Base-by-base conservation (phyloP, 2,888 invertebrate genomes). In the Salticus scenicus region DNA sequence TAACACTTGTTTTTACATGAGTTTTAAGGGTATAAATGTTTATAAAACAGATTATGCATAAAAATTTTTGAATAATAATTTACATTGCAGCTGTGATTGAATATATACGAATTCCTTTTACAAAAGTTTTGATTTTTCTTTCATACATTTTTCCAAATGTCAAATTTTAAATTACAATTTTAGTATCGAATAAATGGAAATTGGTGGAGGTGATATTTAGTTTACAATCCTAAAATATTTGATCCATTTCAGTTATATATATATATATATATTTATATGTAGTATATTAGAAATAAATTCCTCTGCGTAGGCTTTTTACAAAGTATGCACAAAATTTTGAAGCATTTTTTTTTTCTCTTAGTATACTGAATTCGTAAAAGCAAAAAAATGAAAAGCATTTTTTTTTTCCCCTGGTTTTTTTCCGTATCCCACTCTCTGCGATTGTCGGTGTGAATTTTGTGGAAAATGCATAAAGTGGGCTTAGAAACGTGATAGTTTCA, bases 401-500 rank as follows among this genome's bases (percentile, higher is more conserved):
- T 57, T 24, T 24, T 57, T 57, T 37, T 37, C 10, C n/a, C n/a
- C n/a, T n/a, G n/a, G n/a, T n/a, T n/a, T 37, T 37, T 37, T 37
- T 37, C 10, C 10, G 4, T 37, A 7, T 37, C 10, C 10, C 37
- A 10, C 37, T 7, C 57, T 57, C 57, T 57, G 8, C 20, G 57
- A 57, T 47, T 57, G 24, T 57, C 57, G 24, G 24, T 57, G 57
- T 24, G 57, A 57, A 57, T 57, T 57, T 57, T 57, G 57, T 57
- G 57, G 24, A 57, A 57, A 57, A 57, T 57, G 57, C 57, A 57
- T 57, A 57, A 57, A 57, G 57, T 57, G 57, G 24, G 57, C 24
- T 57, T 57, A 57, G 57, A 57, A 57, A 57, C 57, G 57, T 57
- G 57, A 57, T 57, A 57, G 57, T 57, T 57, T 57, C 57, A 57